These are phyloP conservation scores for Ceratoteleas bidentatus DNA, from an alignment of 1,140 invertebrate genomes.

Conservation along the genomic window DNA sequence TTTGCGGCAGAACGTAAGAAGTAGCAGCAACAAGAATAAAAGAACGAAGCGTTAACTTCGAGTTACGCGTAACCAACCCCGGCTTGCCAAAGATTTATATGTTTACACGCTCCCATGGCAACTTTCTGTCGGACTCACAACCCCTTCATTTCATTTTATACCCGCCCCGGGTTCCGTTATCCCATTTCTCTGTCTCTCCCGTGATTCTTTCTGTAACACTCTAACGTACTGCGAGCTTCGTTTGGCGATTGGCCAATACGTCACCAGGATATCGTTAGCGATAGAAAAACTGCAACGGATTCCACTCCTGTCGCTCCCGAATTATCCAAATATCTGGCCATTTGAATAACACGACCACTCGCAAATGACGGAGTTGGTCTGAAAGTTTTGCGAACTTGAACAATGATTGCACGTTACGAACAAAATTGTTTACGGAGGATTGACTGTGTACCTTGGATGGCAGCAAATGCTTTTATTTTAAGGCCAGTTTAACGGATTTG, in stretches of 20 bases:
- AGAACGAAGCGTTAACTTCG: constrained; percentile 72
- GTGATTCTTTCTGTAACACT: constrained; percentile 49
- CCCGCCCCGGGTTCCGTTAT: constrained; percentile 48
- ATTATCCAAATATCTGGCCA: constrained; percentile 46
- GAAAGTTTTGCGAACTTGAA: constrained; percentile 43
- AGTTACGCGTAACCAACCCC: constrained; percentile 68
- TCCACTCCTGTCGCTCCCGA: constrained; percentile 30
- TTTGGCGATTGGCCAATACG: constrained; percentile 75
- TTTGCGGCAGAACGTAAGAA: constrained; percentile 39
- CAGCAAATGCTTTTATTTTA: constrained; percentile 28
- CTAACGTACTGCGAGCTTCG: constrained; percentile 70
- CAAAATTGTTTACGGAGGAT: constrained; percentile 36
- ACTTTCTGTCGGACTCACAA: constrained; percentile 75
- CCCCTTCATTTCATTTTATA: constrained; percentile 74
- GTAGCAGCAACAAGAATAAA: constrained; percentile 62
- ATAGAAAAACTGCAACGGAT: constrained; percentile 70
- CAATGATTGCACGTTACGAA: constrained; percentile 33
- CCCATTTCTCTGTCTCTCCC: constrained; percentile 59
- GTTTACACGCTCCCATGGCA: constrained; percentile 78
- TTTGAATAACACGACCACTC: constrained; percentile 47
- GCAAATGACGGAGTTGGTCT: constrained; percentile 31
- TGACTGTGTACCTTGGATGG: constrained; percentile 18
- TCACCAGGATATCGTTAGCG: constrained; percentile 74
- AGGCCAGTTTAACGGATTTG: constrained; percentile 17
- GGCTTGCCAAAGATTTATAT: constrained; percentile 76